phyloP scores from a whole-genome alignment of 1,140 invertebrate genomes.

The Scaptomyza hsui region DNA sequence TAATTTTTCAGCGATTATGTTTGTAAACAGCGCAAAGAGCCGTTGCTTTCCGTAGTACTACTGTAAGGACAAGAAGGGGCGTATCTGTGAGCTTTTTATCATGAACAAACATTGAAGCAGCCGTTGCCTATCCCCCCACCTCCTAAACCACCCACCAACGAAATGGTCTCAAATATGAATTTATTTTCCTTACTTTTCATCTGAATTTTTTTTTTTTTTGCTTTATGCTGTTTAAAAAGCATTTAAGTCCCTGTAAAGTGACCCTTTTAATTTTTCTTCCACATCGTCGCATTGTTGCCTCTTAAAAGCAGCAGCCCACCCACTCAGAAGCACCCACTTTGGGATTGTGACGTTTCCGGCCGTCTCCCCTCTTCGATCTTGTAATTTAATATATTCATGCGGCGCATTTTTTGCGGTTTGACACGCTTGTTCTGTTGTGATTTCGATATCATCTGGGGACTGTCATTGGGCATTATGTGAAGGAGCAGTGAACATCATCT shows the following conservation, averaged over 20 bases:
- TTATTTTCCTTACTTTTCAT: slow-evolving; percentile 82
- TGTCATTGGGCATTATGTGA: slow-evolving; percentile 25
- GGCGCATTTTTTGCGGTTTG: slow-evolving; percentile 78
- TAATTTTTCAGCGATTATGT: slow-evolving; percentile 84
- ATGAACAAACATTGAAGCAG: slow-evolving; percentile 59
- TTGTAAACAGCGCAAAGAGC: slow-evolving; percentile 68
- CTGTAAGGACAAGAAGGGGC: slow-evolving; percentile 29
- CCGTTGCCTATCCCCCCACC: not conserved
- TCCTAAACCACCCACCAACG: not conserved
- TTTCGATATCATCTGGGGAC: slow-evolving; percentile 56
- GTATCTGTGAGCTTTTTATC: slow-evolving; percentile 62
- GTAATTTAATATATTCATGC: slow-evolving; percentile 80
- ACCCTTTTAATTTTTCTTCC: slow-evolving; percentile 82
- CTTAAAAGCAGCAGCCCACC: slow-evolving; percentile 58
- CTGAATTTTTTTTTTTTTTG: slow-evolving; percentile 61
- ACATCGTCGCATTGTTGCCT: slow-evolving; percentile 73
- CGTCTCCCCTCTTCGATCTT: slow-evolving; percentile 26
- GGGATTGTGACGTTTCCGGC: slow-evolving; percentile 33
- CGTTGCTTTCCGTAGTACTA: slow-evolving; percentile 32
- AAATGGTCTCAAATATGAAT: slow-evolving; percentile 73
- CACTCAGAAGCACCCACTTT: slow-evolving; percentile 30
- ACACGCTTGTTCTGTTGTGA: slow-evolving; percentile 78
- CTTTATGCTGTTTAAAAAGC: slow-evolving; percentile 54
- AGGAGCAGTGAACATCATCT: not conserved
- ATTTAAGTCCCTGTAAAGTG: slow-evolving; percentile 82